phyloP scores from a whole-genome alignment of 1,140 invertebrate species.

The Leptestheria dahalacensis region DNA sequence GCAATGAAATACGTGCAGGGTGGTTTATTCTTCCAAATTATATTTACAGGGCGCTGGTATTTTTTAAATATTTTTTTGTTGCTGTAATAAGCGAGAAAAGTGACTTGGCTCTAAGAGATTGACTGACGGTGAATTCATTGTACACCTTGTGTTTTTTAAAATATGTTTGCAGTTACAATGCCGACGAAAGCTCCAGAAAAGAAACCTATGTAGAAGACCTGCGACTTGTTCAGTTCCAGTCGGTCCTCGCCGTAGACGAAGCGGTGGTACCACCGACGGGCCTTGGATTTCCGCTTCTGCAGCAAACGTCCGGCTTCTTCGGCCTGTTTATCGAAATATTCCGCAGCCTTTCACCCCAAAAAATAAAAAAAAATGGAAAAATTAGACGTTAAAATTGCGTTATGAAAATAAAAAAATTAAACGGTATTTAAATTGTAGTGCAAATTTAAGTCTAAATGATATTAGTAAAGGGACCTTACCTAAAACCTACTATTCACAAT shows the following conservation, averaged over 20 bases:
- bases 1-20: too few relatives aligned
- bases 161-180: conserved; percentile 23
- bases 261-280: conserved; percentile 52
- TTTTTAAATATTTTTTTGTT: too few relatives aligned
- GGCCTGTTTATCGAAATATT: conserved; percentile 57
- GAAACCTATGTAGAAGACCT: conserved; percentile 57
- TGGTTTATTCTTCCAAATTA: too few relatives aligned
- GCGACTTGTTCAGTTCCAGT: conserved; percentile 47
- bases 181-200: conserved; percentile 52
- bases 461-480: too few relatives aligned
- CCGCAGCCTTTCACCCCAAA: conserved; percentile 44
- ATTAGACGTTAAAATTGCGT: conserved; percentile 18
- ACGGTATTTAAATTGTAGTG: neutral
- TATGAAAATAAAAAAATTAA: conserved; percentile 5
- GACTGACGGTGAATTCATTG: neutral
- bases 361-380: conserved; percentile 25
- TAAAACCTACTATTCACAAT: neutral
- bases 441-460: neutral
- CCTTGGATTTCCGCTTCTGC: conserved; percentile 45
- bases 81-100: too few relatives aligned
- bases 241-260: conserved; percentile 42
- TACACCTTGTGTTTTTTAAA: conserved; percentile 9
- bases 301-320: conserved; percentile 55
- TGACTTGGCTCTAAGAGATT: too few relatives aligned
- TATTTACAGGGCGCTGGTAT: too few relatives aligned